A percentile compares a stretch with the other conserved stretches of the same genome.
These are phyloP conservation scores for Pheosia gnoma DNA, from an alignment of 2,888 invertebrate genomes.

Conservation along the genomic window DNA sequence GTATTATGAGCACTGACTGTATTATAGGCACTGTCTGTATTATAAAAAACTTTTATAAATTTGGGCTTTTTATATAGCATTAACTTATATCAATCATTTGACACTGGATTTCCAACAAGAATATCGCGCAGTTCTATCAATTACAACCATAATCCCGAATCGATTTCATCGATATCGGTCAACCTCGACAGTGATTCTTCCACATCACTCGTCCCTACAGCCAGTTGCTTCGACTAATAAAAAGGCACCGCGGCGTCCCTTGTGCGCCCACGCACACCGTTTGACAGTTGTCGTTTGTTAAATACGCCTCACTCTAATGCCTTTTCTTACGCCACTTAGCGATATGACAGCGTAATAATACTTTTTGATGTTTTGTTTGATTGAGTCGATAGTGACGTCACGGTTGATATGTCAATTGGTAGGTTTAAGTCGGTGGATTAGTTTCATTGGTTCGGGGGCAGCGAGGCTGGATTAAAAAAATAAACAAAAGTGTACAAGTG, in stretches of 20 bases:
- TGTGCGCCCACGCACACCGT: constrained; percentile 62
- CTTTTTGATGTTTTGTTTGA: constrained; percentile 5
- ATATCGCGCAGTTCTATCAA: too few relatives aligned
- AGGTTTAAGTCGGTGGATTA: constrained; percentile 4
- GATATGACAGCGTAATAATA: constrained; percentile 5
- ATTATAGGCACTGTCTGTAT: too few relatives aligned
- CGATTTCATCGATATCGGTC: not conserved
- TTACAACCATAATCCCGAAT: not conserved
- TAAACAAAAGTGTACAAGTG: not conserved
- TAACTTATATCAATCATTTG: too few relatives aligned
- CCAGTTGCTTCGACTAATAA: constrained; percentile 39
- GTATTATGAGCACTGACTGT: too few relatives aligned
- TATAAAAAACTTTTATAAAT: too few relatives aligned
- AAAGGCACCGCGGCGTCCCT: constrained; percentile 54
- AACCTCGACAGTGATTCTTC: not conserved
- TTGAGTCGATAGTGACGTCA: constrained; percentile 5
- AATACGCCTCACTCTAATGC: constrained; percentile 45
- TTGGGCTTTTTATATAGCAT: too few relatives aligned
- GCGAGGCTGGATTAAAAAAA: not conserved
- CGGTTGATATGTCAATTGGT: constrained; percentile 6
- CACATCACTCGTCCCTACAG: not conserved
- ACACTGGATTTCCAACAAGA: too few relatives aligned
- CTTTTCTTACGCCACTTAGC: constrained; percentile 11
- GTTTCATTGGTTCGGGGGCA: constrained; percentile 4
- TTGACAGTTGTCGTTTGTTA: constrained; percentile 65